Base-by-base conservation (phyloP, 64 coral and sea anemone species). In the Trachythela sp. region DNA sequence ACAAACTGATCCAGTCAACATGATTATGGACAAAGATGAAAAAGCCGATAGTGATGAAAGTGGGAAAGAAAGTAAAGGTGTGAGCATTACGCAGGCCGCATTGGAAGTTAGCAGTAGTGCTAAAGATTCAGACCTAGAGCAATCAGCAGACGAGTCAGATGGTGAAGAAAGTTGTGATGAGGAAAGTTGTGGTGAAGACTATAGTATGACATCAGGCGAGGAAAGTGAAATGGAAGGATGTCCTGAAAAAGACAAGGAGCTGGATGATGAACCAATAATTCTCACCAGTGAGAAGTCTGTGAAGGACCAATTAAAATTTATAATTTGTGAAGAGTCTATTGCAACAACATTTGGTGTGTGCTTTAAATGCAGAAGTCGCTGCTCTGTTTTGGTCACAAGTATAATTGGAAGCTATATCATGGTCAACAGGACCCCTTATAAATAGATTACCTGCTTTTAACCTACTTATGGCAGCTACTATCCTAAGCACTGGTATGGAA, bases 1-100 rank as follows among this genome's bases (percentile, higher is more conserved):
- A 24, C 86, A 88, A 88, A 88, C 86, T 88, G 56, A 88, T 88
- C 86, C 33, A 30, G 56, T 70, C 86, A 67, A 87, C 51, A 87
- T 87, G 15, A 49, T 39, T 87, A 67, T 87, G n/a, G 59, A 87
- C 29, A 20, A 20, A 64, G 86, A 87, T 33, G 54, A 87, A 87
- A 87, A 2, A 33, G 48, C 30, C 86, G 59, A 87, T 33, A 87
- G 59, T 40, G 26, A 33, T 67, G 54, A 34, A 87, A 87, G 54
- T 40, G 30, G 36, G 34, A 87, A 67, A 59, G 26, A 39, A 87
- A 64, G 32, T 87, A 49, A 87, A 86, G 84, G 84, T 87, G 86
- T 67, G 29, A 87, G 38, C 54, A 40, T 87, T 3, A 87, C 86
- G 59, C 24, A 87, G 38, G 52, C 86, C 33, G 86, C 86, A 56